Evolutionary conservation across 2,888 invertebrate genomes (phyloP), one percentile per base, ranked within the genome.

Genomic region (Ormyrus labotus): DNA sequence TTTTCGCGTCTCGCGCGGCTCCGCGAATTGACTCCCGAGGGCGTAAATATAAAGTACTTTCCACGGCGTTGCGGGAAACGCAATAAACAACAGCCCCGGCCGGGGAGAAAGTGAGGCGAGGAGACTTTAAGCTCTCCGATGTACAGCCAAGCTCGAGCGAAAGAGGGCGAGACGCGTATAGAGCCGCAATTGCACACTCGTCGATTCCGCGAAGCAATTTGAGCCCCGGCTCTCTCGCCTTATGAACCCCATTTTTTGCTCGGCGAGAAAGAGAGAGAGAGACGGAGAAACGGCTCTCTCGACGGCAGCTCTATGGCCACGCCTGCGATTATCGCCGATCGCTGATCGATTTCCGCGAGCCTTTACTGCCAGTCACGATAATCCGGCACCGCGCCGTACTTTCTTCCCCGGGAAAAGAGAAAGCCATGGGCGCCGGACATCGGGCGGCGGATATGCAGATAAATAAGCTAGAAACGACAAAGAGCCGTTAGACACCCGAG

Each of bases 171-270:
- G 34, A 55, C 8, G 19, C 65, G 48, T 47, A 11, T 4, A 34
- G 34, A 34, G 73, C 48, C 64, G 34, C 65, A 67, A 75, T 75
- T 75, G 65, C 48, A 65, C 57, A 48, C 57, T 10, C 34, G 57
- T 73, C 77, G 57, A 63, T 70, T 70, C 57, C 55, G 50, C 69
- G 74, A 64, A 67, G 45, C 63, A 50, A 70, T 77, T 77, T 77
- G 51, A 7, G 10, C 47, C n/a, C 64, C 50, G 6, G 50, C n/a
- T 34, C 34, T 34, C 34, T 34, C 51, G 19, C 7, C 48, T 53
- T 45, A 13, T 45, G 45, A 5, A 8, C 34, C 34, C 5, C 4
- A 50, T 71, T n/a, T 58, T 51, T 50, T 34, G 19, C 51, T 63
- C 61, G 9, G 0, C 34, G 34, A 19, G 34, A 4, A 2, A 4